A percentile compares a stretch with the other conserved stretches of the same genome.
Conservation (phyloP, 2,888 invertebrate species). For the Cryptophagus acutangulus region DNA sequence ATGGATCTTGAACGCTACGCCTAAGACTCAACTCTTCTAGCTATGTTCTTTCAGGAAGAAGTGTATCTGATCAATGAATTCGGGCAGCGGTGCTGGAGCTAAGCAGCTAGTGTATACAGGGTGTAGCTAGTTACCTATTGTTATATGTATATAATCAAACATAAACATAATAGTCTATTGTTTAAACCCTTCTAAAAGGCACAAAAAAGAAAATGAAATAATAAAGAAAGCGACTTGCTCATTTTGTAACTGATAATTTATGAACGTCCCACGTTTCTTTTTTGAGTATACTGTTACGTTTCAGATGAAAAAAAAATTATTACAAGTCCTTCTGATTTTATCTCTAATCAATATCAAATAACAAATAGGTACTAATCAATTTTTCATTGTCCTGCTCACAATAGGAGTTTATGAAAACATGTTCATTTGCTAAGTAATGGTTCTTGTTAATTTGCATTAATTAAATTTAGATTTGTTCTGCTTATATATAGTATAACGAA, state of each 20-base stretch:
- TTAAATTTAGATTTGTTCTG: not conserved
- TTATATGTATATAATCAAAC: too few relatives aligned
- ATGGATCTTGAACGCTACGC: too few relatives aligned
- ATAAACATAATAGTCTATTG: constrained; percentile 7
- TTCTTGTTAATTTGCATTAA: constrained; percentile 8
- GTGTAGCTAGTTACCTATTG: too few relatives aligned
- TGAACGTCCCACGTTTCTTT: constrained; percentile 8
- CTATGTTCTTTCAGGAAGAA: too few relatives aligned
- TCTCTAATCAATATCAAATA: constrained; percentile 6
- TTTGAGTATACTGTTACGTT: constrained; percentile 1
- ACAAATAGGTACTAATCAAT: constrained; percentile 5
- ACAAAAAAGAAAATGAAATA: not conserved
- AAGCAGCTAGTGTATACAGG: too few relatives aligned
- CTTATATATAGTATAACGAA: too few relatives aligned
- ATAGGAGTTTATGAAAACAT: constrained; percentile 4
- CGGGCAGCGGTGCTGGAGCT: too few relatives aligned
- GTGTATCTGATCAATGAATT: too few relatives aligned
- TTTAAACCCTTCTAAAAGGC: not conserved
- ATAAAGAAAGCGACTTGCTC: not conserved
- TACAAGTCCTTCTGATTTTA: constrained; percentile 6
- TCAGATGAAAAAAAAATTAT: constrained; percentile 2
- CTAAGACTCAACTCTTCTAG: too few relatives aligned
- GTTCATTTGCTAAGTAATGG: constrained; percentile 1
- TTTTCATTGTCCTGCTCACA: constrained; percentile 4
- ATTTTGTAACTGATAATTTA: constrained; percentile 7